Conservation (phyloP, 92 coral and sea anemone genomes). For the Parazoanthus swiftii region DNA sequence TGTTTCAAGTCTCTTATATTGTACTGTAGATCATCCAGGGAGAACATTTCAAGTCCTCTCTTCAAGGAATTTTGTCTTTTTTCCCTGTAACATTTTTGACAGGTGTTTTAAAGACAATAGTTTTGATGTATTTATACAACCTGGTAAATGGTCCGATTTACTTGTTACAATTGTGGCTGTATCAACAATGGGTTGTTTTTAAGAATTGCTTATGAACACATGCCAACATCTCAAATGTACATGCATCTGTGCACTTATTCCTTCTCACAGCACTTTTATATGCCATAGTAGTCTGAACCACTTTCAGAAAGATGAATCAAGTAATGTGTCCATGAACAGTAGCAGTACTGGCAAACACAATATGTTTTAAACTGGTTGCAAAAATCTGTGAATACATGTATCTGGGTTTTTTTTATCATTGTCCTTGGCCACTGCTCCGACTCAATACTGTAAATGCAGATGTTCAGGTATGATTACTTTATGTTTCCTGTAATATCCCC, state of each 20-base stretch:
- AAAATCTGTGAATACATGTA: neutral
- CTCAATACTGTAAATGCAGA: constrained; percentile 1
- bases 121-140: neutral
- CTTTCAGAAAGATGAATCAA: constrained; percentile 12
- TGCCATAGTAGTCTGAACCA: constrained; percentile 20
- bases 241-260: constrained; percentile 21
- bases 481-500: constrained; percentile 10
- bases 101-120: constrained; percentile 1
- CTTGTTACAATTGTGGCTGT: constrained; percentile 1
- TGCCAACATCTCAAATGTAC: constrained; percentile 17
- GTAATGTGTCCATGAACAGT: constrained; percentile 17
- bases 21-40: constrained; percentile 14
- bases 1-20: constrained; percentile 16
- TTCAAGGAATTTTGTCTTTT: constrained; percentile 2
- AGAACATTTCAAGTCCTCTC: neutral
- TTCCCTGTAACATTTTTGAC: constrained; percentile 16
- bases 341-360: constrained; percentile 23
- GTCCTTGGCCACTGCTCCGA: constrained; percentile 11
- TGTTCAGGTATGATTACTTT: constrained; percentile 13
- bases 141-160: neutral
- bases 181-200: constrained; percentile 6
- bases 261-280: constrained; percentile 12
- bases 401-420: constrained; percentile 16
- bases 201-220: constrained; percentile 6
- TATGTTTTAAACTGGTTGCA: constrained; percentile 11